phyloP scores from a whole-genome alignment of 2,888 invertebrate species.

The Phorcus lineatus region DNA sequence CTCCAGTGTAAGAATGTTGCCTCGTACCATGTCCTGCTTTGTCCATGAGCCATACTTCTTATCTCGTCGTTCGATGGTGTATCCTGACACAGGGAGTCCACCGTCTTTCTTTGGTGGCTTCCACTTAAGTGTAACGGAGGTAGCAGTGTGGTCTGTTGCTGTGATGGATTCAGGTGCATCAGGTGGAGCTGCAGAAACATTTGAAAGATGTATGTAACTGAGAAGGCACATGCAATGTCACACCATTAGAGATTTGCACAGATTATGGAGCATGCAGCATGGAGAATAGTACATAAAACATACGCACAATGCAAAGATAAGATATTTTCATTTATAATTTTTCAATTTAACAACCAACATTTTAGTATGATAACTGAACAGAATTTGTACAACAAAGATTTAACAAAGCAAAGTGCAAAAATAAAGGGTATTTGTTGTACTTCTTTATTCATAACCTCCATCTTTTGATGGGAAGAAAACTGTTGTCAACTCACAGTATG shows the following conservation, averaged over 20 bases:
- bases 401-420: no score
- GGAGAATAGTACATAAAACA: no score
- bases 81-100: slow-evolving; percentile 66
- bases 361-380: no score
- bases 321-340: no score
- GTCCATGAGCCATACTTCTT: slow-evolving; percentile 64
- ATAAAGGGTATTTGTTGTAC: no score
- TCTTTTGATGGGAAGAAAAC: neutral
- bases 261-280: no score
- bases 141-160: slow-evolving; percentile 61
- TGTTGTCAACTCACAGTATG: slow-evolving; percentile 59
- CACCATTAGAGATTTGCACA: no score
- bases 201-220: no score
- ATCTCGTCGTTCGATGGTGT: slow-evolving; percentile 68
- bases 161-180: slow-evolving; percentile 57
- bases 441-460: neutral
- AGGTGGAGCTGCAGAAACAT: slow-evolving; percentile 43
- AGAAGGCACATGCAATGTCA: no score
- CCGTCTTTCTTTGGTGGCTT: slow-evolving; percentile 73
- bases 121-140: slow-evolving; percentile 69
- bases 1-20: slow-evolving; percentile 54
- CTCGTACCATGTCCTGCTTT: slow-evolving; percentile 60
- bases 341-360: no score
- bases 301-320: no score
- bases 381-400: no score